A percentile compares a stretch with the other conserved stretches of the same genome.
Conservation (phyloP, 64 coral and sea anemone genomes). For the Pachyseris speciosa region DNA sequence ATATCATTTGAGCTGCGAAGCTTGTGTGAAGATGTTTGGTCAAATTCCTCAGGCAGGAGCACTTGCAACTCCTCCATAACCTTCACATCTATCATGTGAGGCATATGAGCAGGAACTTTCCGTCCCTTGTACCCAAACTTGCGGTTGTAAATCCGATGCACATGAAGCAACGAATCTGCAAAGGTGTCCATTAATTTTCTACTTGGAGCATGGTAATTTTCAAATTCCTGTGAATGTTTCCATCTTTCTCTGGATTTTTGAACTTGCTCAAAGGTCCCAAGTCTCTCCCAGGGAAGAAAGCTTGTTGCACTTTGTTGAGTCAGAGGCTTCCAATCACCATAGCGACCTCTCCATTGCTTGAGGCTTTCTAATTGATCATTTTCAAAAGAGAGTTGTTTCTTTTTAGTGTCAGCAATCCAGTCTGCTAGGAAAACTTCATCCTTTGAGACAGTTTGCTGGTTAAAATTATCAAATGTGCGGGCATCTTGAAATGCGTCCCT, state of each 20-base stretch:
- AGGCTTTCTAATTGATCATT: conserved; percentile 54
- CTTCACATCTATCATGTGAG: conserved; percentile 91
- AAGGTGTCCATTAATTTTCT: conserved; percentile 92
- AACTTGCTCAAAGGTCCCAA: conserved; percentile 7
- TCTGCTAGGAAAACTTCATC: conserved; percentile 75
- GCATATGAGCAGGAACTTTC: conserved; percentile 97
- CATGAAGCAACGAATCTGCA: conserved; percentile 96
- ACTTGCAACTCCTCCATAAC: conserved; percentile 89
- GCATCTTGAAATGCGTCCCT: background rate
- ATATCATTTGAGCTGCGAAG: conserved; percentile 93
- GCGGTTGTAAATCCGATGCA: conserved; percentile 95
- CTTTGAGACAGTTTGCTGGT: conserved; percentile 14
- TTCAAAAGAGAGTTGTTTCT: conserved; percentile 65
- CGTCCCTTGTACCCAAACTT: conserved; percentile 94
- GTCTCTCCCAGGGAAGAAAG: conserved; percentile 87
- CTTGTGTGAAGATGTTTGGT: conserved; percentile 90
- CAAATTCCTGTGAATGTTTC: conserved; percentile 30
- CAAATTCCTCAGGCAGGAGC: conserved; percentile 88
- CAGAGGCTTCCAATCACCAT: conserved; percentile 78
- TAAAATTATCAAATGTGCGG: background rate
- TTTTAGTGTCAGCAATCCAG: conserved; percentile 92
- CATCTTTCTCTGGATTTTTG: conserved; percentile 27
- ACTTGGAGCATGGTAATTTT: conserved; percentile 5
- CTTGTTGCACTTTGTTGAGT: conserved; percentile 53
- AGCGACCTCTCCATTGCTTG: conserved; percentile 55